phyloP scores from a whole-genome alignment of 2,888 invertebrate genomes.

The Falcaria lacertinaria region DNA sequence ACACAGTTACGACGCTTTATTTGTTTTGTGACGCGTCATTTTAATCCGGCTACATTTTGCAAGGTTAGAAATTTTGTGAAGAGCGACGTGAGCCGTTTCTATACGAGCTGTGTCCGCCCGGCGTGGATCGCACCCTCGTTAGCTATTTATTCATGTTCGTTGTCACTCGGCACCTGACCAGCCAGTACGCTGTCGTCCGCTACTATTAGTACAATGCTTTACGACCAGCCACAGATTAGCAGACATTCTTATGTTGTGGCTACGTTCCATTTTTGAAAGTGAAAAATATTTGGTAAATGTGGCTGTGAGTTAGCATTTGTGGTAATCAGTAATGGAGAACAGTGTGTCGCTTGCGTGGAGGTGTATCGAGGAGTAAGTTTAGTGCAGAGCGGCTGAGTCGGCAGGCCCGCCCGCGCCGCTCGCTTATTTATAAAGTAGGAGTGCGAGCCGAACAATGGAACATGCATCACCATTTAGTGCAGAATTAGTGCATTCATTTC shows the following conservation, averaged over 20 bases:
- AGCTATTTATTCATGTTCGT: not conserved
- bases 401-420: constrained; percentile 56
- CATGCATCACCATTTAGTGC: constrained; percentile 38
- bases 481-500: constrained; percentile 9
- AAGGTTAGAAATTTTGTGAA: not conserved
- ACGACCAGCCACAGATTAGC: too few species aligned
- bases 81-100: not conserved
- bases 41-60: not conserved
- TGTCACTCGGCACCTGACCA: not conserved
- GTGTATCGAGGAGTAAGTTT: constrained; percentile 53
- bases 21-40: not conserved
- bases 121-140: not conserved
- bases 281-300: too few species aligned
- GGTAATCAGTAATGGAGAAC: constrained; percentile 21
- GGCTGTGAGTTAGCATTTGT: not conserved
- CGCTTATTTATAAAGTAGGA: constrained; percentile 53
- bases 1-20: too few species aligned
- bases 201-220: not conserved
- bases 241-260: too few species aligned
- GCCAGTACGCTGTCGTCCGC: not conserved
- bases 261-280: too few species aligned
- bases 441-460: constrained; percentile 36
- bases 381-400: constrained; percentile 41
- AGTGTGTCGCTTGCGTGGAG: constrained; percentile 50
- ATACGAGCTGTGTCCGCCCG: not conserved